These are phyloP conservation scores for Drosophila cardini DNA, from an alignment of 1,140 invertebrate genomes.

Conservation along the genomic window DNA sequence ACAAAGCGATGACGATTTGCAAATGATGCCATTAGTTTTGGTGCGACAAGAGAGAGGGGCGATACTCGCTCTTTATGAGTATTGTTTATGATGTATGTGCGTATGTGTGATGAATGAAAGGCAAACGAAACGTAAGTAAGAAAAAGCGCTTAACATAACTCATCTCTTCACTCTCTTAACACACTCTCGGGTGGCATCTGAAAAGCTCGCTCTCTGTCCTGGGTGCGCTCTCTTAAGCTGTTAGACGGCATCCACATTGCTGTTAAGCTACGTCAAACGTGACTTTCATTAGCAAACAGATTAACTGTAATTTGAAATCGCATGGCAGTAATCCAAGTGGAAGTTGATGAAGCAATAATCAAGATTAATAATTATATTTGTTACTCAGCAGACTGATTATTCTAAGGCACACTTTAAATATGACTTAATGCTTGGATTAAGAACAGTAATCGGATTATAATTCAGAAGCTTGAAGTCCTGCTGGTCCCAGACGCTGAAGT, in stretches of 20 bases:
- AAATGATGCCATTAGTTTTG: constrained; percentile 73
- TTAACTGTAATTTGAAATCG: constrained; percentile 10
- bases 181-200: not conserved
- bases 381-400: not conserved
- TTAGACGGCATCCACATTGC: constrained; percentile 56
- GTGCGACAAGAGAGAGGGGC: constrained; percentile 1
- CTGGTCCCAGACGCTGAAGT: constrained; percentile 8
- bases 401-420: not conserved
- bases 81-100: constrained; percentile 55
- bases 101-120: constrained; percentile 9
- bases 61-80: constrained; percentile 15
- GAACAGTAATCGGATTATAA: constrained; percentile 8
- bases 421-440: constrained; percentile 5
- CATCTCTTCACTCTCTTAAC: constrained; percentile 9
- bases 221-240: constrained; percentile 55
- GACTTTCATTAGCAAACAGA: constrained; percentile 9
- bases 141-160: constrained; percentile 23
- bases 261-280: constrained; percentile 37
- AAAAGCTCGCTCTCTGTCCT: constrained; percentile 58
- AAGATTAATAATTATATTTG: not conserved
- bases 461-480: not conserved
- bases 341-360: not conserved
- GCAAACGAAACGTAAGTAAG: constrained; percentile 18
- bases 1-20: constrained; percentile 69
- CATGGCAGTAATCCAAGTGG: not conserved